Base-by-base conservation (phyloP, 1,140 invertebrate species). In the Babylonia areolata region DNA sequence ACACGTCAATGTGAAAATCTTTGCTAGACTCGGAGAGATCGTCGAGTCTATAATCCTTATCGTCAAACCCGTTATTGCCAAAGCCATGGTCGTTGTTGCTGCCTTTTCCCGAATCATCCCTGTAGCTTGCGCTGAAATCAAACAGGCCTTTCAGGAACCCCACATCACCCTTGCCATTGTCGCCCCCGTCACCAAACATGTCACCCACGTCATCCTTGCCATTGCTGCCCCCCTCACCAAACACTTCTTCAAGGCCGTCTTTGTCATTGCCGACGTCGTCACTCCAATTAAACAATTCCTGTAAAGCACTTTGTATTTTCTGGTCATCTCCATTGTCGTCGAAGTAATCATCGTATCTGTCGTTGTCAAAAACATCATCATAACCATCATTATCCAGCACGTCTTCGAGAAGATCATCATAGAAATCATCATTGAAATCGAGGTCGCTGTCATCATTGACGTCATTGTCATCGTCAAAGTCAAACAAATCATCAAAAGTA, bases 351-450 rank as follows among this genome's bases (percentile, higher is more conserved):
- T 58, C 33, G 54, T 69, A 82, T 28, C 39, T 82, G 64, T 64
- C 81, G 58, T 82, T 69, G 81, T 82, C 81, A 69, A 82, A 82
- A 11, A 82, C 33, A 28, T 82, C 81, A 2, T 69, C 54, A 39
- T 69, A 82, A 11, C 54, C 81, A 33, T 82, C 81, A 37, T 82
- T 64, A 69, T 82, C 81, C 5, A 82, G 54, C 15, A 82, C 69
- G 64, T 82, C 54, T 40, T 69, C 3, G 20, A 82, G 54, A 20
- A 82, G 51, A 1, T 69, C 81, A 54, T 82, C 81, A 15, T 82
- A 82, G 31, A 69, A 64, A 39, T 82, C 81, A 31, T 64, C 80
- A 2, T 82, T 69, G 23, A 37, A 64, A 69, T 40, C 64, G n/a
- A 33, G 39, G 17, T 54, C 31, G 23, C 39, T 28, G 17, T 64